Conservation (phyloP, 2,113 vertebrate species). For the Antechinus flavipes region DNA sequence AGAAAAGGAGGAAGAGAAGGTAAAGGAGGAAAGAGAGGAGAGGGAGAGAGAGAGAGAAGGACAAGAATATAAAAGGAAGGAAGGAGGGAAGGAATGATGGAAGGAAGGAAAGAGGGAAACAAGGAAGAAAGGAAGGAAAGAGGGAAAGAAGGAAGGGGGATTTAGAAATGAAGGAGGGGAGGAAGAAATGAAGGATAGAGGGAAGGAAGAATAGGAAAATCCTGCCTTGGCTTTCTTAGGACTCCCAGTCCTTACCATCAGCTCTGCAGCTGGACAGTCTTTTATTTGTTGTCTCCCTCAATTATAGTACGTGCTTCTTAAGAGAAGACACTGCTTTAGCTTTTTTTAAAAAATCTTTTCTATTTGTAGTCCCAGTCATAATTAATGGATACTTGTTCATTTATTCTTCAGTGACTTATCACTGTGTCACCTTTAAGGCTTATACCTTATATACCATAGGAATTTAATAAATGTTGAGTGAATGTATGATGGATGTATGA, state of each 20-base stretch:
- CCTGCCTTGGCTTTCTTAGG: not conserved
- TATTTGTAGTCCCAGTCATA: not conserved
- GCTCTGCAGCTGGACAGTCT: not conserved
- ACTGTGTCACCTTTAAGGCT: not conserved
- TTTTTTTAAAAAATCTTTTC: not conserved
- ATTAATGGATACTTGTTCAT: not conserved
- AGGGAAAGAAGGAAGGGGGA: too few species aligned
- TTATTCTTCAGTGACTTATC: not conserved
- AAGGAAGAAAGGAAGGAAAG: too few species aligned
- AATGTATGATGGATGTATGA: not conserved
- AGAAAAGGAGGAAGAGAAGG: too few species aligned
- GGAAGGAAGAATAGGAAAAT: too few species aligned
- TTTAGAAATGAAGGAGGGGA: too few species aligned
- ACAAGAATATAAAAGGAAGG: too few species aligned
- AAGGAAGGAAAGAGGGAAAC: too few species aligned
- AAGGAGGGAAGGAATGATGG: too few species aligned
- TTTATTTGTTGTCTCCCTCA: not conserved
- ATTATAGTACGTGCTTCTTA: not conserved
- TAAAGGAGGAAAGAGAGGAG: too few species aligned
- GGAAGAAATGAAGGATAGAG: too few species aligned
- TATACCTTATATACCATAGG: not conserved
- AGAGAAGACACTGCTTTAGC: not conserved
- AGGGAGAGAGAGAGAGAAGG: too few species aligned
- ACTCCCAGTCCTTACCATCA: not conserved
- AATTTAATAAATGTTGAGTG: not conserved